phyloP scores from a whole-genome alignment of 1,140 invertebrate species.

The Sycophaga agraensis region DNA sequence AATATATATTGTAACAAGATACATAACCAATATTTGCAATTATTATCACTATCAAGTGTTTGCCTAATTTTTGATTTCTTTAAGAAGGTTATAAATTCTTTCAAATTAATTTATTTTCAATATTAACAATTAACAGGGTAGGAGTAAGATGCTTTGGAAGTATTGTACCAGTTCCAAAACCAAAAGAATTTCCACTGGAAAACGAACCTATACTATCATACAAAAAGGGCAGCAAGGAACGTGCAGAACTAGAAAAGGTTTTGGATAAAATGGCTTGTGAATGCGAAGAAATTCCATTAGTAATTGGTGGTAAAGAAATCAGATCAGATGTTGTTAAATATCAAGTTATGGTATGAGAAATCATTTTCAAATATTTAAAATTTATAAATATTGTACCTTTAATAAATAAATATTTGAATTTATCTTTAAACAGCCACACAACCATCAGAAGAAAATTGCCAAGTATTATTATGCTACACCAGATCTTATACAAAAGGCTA shows the following conservation, averaged over 20 bases:
- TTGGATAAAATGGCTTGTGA: constrained; percentile 67
- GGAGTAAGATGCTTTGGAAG: constrained; percentile 59
- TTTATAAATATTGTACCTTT: neutral
- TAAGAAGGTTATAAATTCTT: neutral
- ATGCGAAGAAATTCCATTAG: constrained; percentile 85
- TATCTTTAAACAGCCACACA: constrained; percentile 70
- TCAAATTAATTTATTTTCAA: constrained; percentile 10
- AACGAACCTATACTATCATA: constrained; percentile 85
- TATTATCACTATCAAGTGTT: constrained; percentile 13
- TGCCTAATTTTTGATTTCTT: neutral
- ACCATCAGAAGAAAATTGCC: constrained; percentile 84
- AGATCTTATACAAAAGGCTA: constrained; percentile 83
- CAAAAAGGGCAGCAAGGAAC: constrained; percentile 80
- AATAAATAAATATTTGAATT: neutral
- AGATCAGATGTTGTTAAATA: constrained; percentile 73
- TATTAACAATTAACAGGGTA: constrained; percentile 40
- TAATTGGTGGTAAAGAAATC: constrained; percentile 88
- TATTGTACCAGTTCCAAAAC: constrained; percentile 63
- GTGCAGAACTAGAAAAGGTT: constrained; percentile 71
- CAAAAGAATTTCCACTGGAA: constrained; percentile 70
- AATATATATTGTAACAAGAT: constrained; percentile 6
- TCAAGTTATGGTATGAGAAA: constrained; percentile 69
- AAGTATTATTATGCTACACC: constrained; percentile 89
- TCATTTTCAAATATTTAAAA: constrained; percentile 1
- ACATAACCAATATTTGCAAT: constrained; percentile 35